Base-by-base conservation (phyloP, 2,888 invertebrate species). In the Blastobasis lacticolella region DNA sequence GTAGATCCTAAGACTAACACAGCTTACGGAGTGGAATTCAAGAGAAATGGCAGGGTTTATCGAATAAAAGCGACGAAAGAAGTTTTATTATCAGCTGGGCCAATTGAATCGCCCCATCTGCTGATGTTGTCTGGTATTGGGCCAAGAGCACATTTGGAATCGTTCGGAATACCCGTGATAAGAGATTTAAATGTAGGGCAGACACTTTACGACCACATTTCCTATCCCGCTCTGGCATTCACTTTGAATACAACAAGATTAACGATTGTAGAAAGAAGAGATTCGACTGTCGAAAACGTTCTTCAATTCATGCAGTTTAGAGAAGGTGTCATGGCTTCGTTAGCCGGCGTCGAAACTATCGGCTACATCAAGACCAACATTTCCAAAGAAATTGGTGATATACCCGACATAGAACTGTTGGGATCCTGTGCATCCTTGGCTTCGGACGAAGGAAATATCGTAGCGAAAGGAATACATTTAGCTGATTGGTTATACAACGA, bases 61-160 rank as follows among this genome's bases (percentile, higher is more conserved):
- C 65, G 68, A 57, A 79, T 86, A 45, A 60, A 62, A 55, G 86
- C 86, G 5, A 78, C 71, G 0, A 91, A 89, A 59, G 91, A 91
- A 71, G 89, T 91, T 0, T 84, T 91, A 46, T 61, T 91, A 6
- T 92, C 93, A 6, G 94, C 93, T 1, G 94, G 96, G 0, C 91
- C 95, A 0, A 92, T 96, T 57, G 94, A 94, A 75, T 92, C 94
- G 0, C 94, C 96, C 0, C 95, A 96, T 73, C 71, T 96, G 8
- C 64, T 92, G 10, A 91, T 92, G 91, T 74, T 92, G 2, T 91
- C 91, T 0, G 92, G 92, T 1, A 75, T 93, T 8, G 93, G 93
- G 0, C 93, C 93, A 1, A 86, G 75, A 61, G 74, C 89, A 4
- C 91, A 93, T 58, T 71, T 93, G 49, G 65, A 88, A 55, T 76